A percentile compares a stretch with the other conserved stretches of the same genome.
These are phyloP conservation scores for Gambusia affinis DNA, from an alignment of 2,113 vertebrate species.

Conservation along the genomic window DNA sequence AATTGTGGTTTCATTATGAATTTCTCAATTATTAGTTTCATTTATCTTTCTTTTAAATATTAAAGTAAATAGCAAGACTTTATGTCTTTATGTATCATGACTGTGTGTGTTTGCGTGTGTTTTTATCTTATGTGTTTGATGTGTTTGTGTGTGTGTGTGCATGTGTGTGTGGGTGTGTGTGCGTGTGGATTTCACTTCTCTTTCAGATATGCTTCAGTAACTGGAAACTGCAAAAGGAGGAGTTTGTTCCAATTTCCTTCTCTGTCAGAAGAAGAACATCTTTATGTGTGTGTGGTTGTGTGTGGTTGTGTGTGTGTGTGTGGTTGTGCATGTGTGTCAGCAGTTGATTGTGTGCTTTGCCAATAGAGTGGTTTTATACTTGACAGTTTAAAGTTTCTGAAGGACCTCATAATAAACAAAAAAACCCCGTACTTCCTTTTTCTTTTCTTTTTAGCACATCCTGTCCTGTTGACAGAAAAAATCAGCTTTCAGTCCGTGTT, in stretches of 20 bases:
- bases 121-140: constrained; percentile 17
- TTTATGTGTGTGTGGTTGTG: background rate
- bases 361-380: no score
- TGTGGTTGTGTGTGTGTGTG: background rate
- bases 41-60: background rate
- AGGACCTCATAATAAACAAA: constrained; percentile 22
- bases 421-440: background rate
- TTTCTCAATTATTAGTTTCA: background rate
- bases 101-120: background rate
- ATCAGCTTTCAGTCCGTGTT: background rate
- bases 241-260: constrained; percentile 49
- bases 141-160: constrained; percentile 28
- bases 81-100: background rate
- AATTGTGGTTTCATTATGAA: background rate
- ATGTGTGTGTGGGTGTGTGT: constrained; percentile 4
- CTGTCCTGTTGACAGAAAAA: background rate
- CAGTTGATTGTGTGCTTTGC: background rate
- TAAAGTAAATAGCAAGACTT: background rate
- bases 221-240: constrained; percentile 63
- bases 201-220: constrained; percentile 50
- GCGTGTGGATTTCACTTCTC: constrained; percentile 74
- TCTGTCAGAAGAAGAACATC: constrained; percentile 26
- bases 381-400: background rate
- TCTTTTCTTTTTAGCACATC: background rate
- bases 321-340: background rate